These are phyloP conservation scores for Tylochromis polylepis DNA, from an alignment of 2,113 vertebrate genomes.

Conservation along the genomic window DNA sequence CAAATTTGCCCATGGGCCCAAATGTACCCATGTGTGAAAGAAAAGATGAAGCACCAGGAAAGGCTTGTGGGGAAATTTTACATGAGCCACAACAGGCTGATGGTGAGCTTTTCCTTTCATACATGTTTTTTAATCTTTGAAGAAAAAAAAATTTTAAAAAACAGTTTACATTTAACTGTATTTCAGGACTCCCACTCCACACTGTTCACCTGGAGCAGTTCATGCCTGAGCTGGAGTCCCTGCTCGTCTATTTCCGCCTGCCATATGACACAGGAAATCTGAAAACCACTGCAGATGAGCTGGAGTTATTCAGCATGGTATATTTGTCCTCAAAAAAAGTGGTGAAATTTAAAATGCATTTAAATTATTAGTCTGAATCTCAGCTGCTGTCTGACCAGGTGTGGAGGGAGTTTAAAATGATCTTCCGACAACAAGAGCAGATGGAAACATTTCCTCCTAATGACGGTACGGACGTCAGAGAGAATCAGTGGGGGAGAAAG, in stretches of 20 bases:
- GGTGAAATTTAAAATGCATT: not conserved
- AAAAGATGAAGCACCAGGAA: not conserved
- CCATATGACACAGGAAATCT: slow-evolving; percentile 49
- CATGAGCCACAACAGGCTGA: not conserved
- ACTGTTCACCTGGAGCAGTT: slow-evolving; percentile 53
- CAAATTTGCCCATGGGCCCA: no score
- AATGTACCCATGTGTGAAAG: slow-evolving; percentile 65
- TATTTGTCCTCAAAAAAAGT: not conserved
- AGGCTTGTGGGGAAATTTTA: not conserved
- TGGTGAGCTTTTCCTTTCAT: not conserved
- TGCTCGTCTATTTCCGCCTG: slow-evolving; percentile 68
- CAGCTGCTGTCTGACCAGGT: slow-evolving; percentile 40
- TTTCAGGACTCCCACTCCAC: slow-evolving; percentile 41
- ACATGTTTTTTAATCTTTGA: not conserved
- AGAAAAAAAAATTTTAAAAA: not conserved
- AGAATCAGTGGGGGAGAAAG: slow-evolving; percentile 48
- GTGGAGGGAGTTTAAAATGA: slow-evolving; percentile 63
- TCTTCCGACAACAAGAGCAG: slow-evolving; percentile 71
- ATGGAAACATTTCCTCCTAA: slow-evolving; percentile 73
- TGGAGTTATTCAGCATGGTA: slow-evolving; percentile 69
- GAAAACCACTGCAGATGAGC: slow-evolving; percentile 63
- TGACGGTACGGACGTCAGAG: slow-evolving; percentile 31
- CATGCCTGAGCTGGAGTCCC: slow-evolving; percentile 60
- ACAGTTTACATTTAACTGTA: not conserved
- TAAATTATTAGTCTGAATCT: not conserved